phyloP scores from a whole-genome alignment of 1,140 invertebrate species.

The Periplaneta americana region DNA sequence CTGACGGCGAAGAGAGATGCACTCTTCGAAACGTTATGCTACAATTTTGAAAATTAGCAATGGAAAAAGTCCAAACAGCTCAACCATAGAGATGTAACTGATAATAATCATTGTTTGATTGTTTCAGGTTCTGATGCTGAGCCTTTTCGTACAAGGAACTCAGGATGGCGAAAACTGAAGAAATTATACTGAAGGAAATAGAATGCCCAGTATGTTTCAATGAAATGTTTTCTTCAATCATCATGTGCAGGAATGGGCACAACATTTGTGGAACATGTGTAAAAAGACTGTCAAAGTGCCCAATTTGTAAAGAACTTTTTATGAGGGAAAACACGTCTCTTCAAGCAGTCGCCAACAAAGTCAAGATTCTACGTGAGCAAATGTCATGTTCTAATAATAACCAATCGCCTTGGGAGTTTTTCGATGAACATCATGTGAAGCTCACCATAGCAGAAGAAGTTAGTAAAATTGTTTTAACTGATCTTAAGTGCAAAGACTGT shows the following conservation, averaged over 20 bases:
- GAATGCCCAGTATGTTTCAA: not conserved
- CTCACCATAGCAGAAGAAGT: not conserved
- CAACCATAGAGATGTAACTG: no score
- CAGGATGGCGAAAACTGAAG: not conserved
- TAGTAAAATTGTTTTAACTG: not conserved
- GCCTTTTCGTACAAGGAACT: no score
- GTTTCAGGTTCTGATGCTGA: not conserved
- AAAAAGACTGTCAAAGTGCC: not conserved
- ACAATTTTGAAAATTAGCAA: no score
- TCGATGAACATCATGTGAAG: not conserved
- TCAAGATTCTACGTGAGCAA: not conserved
- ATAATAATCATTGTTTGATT: no score
- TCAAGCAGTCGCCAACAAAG: not conserved
- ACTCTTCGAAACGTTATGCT: no score
- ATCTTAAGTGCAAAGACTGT: not conserved
- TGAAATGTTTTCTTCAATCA: not conserved
- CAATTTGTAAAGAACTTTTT: not conserved
- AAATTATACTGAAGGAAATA: not conserved
- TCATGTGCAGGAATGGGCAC: not conserved
- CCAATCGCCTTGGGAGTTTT: not conserved
- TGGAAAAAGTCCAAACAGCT: no score
- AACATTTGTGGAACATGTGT: not conserved
- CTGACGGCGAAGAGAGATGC: no score
- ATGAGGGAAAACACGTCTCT: not conserved
- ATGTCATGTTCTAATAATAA: not conserved